Evolutionary conservation across 2,797 vertebrate species (phyloP), one percentile per base, ranked within the genome.

Genomic region (Mormyrus hasselquistii): DNA sequence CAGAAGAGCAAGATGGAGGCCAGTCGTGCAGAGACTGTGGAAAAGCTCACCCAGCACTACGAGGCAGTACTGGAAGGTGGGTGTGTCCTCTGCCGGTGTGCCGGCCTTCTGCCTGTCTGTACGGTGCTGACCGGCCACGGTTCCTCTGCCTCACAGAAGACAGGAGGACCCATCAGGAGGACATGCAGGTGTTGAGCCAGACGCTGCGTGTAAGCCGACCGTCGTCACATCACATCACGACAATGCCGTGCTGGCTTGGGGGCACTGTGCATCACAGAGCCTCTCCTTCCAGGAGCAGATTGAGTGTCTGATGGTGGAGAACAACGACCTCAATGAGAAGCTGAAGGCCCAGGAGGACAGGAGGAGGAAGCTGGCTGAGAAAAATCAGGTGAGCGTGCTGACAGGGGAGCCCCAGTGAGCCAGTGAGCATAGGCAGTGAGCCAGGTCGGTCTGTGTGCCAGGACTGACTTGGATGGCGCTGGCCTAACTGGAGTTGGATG

Each of bases 31-130:
- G 95, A 97, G 93, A 95, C 94, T 90, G 92, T 98, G 87, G 94
- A 97, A 89, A 92, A 94, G 84, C 92, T 98, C 4, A 97, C 94
- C 91, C 93, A 94, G 90, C 93, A 97, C 59, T 96, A 97, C 16
- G 94, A 98, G 86, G 92, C 93, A 0, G 96, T 96, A 1, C 87
- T 97, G 89, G 92, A 96, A 94, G 98, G 98, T 97, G 88, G 95
- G 95, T 94, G 90, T 41, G 12, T 88, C 91, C 4, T n/a, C 10
- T 29, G 82, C 16, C 19, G 3, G 44, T 2, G 10, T 3, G 38
- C 3, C 0, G 47, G 22, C 38, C 53, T 29, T 22, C 44, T 25
- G 59, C n/a, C 44, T 16, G 55, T 41, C 34, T 88, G 38, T 76
- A 29, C 47, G 3, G 7, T 57, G 19, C 87, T 49, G 85, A 41